Conservation (phyloP, 2,888 invertebrate species). For the Monopis laevigella region DNA sequence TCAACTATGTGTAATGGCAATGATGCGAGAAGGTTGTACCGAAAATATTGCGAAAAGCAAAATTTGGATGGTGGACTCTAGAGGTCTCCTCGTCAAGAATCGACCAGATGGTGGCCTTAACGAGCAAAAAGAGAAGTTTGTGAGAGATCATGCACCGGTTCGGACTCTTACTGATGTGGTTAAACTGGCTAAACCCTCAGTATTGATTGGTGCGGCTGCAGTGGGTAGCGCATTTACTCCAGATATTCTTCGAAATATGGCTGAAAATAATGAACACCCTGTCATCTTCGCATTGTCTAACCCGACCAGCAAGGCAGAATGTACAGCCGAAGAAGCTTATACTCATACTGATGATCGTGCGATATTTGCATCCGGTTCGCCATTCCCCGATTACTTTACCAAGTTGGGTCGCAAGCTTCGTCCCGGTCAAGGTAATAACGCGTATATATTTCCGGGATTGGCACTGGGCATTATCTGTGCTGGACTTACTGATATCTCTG, state of each 20-base stretch:
- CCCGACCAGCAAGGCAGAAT: conserved; percentile 98
- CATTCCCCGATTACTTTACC: conserved; percentile 86
- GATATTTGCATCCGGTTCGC: conserved; percentile 96
- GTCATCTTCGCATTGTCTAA: conserved; percentile 98
- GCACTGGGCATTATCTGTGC: conserved; percentile 91
- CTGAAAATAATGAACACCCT: conserved; percentile 80
- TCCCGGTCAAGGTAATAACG: conserved; percentile 98
- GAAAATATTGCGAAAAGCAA: conserved; percentile 79
- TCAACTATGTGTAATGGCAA: conserved; percentile 89
- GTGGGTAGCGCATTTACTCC: conserved; percentile 93
- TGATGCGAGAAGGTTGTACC: conserved; percentile 84
- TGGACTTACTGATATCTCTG: conserved; percentile 88
- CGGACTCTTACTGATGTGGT: conserved; percentile 85
- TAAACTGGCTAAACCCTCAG: conserved; percentile 81
- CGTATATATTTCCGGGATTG: conserved; percentile 97
- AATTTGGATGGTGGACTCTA: conserved; percentile 97
- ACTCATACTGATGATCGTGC: conserved; percentile 85
- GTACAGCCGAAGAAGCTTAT: conserved; percentile 98
- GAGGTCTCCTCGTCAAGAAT: conserved; percentile 90
- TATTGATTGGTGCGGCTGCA: conserved; percentile 95
- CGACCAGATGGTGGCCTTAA: conserved; percentile 83
- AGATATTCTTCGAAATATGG: conserved; percentile 89
- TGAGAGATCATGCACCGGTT: conserved; percentile 79
- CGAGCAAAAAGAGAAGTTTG: conserved; percentile 85
- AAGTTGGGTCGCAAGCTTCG: conserved; percentile 79